These are phyloP conservation scores for Nemurella pictetii DNA, from an alignment of 2,888 invertebrate genomes.

Conservation along the genomic window DNA sequence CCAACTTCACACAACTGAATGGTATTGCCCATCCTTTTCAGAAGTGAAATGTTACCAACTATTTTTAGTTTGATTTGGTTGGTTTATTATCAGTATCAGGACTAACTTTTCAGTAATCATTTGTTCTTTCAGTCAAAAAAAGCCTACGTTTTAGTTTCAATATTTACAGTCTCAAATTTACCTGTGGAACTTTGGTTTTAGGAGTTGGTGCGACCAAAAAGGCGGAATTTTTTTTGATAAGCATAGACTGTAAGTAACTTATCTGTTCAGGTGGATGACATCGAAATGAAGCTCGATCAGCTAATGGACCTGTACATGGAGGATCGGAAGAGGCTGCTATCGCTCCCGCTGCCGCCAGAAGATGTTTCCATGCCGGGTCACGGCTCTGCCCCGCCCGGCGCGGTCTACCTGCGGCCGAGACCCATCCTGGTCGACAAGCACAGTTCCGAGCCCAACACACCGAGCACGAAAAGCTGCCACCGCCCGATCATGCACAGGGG, in stretches of 20 bases:
- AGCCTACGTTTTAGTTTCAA: no score
- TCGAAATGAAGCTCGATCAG: slow-evolving; percentile 88
- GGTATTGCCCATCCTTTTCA: no score
- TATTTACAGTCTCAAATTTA: no score
- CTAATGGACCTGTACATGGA: slow-evolving; percentile 88
- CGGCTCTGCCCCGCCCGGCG: slow-evolving; percentile 37
- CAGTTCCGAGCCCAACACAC: slow-evolving; percentile 77
- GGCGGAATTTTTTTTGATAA: no score
- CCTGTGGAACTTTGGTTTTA: no score
- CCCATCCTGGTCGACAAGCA: slow-evolving; percentile 76
- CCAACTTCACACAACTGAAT: no score
- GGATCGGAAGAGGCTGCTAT: slow-evolving; percentile 69
- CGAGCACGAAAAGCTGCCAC: slow-evolving; percentile 62
- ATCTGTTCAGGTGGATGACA: slow-evolving; percentile 78
- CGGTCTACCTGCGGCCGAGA: slow-evolving; percentile 54
- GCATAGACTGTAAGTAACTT: not conserved
- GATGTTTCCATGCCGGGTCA: slow-evolving; percentile 39
- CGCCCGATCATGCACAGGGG: slow-evolving; percentile 66
- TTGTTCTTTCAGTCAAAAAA: no score
- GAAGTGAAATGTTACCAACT: no score
- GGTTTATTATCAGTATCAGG: no score
- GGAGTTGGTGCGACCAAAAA: no score
- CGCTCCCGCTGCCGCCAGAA: slow-evolving; percentile 55
- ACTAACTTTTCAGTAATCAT: no score
- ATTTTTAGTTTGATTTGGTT: no score